Evolutionary conservation across 2,888 invertebrate species (phyloP).

Genomic region (Spatulosminthurus flaviceps): DNA sequence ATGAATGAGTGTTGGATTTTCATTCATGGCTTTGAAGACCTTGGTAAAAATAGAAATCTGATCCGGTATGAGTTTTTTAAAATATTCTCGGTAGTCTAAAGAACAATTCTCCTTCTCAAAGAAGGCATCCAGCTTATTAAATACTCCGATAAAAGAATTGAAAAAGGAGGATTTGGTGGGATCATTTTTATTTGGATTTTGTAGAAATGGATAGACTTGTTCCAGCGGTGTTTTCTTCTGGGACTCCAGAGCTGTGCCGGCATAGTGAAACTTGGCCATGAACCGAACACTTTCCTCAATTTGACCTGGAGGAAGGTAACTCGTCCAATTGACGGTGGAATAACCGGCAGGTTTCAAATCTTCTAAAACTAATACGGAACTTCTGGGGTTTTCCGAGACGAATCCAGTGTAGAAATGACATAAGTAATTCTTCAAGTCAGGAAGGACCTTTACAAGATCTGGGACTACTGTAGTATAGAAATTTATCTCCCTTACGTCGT

Average conservation of each 20-base stretch:
- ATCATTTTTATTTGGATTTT: neutral
- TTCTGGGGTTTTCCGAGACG: slow-evolving; percentile 35
- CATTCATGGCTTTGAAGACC: slow-evolving; percentile 19
- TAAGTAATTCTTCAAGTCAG: slow-evolving; percentile 45
- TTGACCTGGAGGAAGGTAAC: slow-evolving; percentile 34
- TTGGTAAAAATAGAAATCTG: slow-evolving; percentile 29
- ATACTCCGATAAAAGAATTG: neutral
- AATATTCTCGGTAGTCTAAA: slow-evolving; percentile 40
- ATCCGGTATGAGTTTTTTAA: slow-evolving; percentile 39
- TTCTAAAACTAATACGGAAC: slow-evolving; percentile 55
- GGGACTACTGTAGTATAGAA: slow-evolving; percentile 51
- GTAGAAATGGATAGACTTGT: slow-evolving; percentile 52
- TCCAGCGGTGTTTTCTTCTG: slow-evolving; percentile 40
- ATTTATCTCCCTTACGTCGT: slow-evolving; percentile 56
- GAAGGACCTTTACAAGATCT: slow-evolving; percentile 37
- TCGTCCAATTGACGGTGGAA: slow-evolving; percentile 39
- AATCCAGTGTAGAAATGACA: slow-evolving; percentile 50
- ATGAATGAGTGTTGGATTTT: slow-evolving; percentile 51
- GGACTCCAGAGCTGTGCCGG: slow-evolving; percentile 39
- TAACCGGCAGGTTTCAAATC: slow-evolving; percentile 59
- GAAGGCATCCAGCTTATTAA: slow-evolving; percentile 33
- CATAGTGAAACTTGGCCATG: slow-evolving; percentile 56
- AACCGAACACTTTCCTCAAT: slow-evolving; percentile 49
- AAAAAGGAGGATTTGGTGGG: neutral
- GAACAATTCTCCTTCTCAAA: slow-evolving; percentile 44